Evolutionary conservation across 2,113 vertebrate genomes (phyloP).

Genomic region (Sturnus vulgaris): DNA sequence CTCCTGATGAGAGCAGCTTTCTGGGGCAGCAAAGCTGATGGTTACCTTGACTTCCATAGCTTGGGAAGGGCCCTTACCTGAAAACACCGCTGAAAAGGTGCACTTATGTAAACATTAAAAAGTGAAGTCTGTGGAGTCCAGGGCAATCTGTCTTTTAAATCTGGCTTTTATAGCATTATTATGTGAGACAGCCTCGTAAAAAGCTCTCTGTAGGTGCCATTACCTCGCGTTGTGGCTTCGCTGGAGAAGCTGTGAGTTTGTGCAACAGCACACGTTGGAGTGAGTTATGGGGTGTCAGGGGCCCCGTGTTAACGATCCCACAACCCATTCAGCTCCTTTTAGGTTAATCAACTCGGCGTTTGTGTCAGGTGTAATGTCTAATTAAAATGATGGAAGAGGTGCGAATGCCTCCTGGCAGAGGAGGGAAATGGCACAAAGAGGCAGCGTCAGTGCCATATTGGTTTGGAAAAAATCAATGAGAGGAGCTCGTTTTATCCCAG

Average conservation of each 20-base stretch:
- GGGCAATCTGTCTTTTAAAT: constrained; percentile 67
- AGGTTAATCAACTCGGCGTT: constrained; percentile 83
- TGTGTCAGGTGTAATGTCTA: constrained; percentile 83
- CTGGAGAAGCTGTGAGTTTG: constrained; percentile 68
- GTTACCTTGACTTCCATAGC: neutral
- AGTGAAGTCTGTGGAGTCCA: constrained; percentile 63
- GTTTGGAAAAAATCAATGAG: constrained; percentile 84
- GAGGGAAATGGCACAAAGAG: constrained; percentile 75
- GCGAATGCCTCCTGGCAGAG: constrained; percentile 71
- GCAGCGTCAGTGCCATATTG: constrained; percentile 74
- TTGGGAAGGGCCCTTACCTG: neutral
- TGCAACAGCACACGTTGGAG: constrained; percentile 71
- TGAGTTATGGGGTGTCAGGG: constrained; percentile 77
- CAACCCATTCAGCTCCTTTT: constrained; percentile 78
- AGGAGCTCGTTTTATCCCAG: constrained; percentile 77
- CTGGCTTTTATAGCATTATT: constrained; percentile 61
- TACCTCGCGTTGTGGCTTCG: constrained; percentile 48
- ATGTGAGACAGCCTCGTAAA: constrained; percentile 65
- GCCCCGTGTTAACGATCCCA: constrained; percentile 72
- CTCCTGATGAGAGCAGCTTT: neutral
- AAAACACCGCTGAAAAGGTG: neutral
- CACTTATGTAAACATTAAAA: constrained; percentile 74
- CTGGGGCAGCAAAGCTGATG: neutral
- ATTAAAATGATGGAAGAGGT: constrained; percentile 80
- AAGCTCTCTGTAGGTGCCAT: constrained; percentile 72